Evolutionary conservation across 2,797 vertebrate genomes (phyloP).

Genomic region (Emydoidea blandingii): DNA sequence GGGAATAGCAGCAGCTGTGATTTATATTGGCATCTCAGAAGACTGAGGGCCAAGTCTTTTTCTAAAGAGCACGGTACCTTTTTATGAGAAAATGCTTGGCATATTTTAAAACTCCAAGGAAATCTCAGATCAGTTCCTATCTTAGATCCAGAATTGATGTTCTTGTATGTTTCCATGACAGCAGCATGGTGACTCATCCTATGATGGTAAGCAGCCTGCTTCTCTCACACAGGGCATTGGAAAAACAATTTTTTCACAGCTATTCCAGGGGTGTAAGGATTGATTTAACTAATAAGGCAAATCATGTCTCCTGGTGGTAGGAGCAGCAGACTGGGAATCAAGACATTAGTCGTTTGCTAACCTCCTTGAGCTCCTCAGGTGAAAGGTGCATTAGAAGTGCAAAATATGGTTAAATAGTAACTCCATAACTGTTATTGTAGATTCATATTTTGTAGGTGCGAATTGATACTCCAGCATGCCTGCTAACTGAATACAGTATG

Average conservation of each 20-base stretch:
- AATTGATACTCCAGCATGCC: background rate
- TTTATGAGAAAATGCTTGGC: background rate
- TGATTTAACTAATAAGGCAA: slow-evolving; percentile 51
- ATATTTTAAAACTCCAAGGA: slow-evolving; percentile 20
- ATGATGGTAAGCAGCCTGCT: slow-evolving; percentile 60
- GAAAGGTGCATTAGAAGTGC: background rate
- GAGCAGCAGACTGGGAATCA: slow-evolving; percentile 65
- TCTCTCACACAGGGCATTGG: slow-evolving; percentile 62
- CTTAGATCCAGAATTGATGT: slow-evolving; percentile 61
- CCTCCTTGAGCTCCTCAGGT: background rate
- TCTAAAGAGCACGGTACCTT: background rate
- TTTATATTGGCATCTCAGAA: background rate
- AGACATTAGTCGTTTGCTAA: slow-evolving; percentile 60
- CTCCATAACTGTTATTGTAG: background rate
- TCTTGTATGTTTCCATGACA: slow-evolving; percentile 78
- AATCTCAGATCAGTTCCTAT: slow-evolving; percentile 54
- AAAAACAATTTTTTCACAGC: slow-evolving; percentile 69
- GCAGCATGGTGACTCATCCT: slow-evolving; percentile 75
- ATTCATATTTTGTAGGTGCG: background rate
- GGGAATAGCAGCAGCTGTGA: background rate
- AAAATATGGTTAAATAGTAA: background rate
- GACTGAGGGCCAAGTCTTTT: background rate
- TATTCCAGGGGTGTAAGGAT: slow-evolving; percentile 40
- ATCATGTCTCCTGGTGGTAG: slow-evolving; percentile 30
- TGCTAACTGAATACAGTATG: background rate